phyloP scores from a whole-genome alignment of 2,888 invertebrate species.

The Cabera pusaria region DNA sequence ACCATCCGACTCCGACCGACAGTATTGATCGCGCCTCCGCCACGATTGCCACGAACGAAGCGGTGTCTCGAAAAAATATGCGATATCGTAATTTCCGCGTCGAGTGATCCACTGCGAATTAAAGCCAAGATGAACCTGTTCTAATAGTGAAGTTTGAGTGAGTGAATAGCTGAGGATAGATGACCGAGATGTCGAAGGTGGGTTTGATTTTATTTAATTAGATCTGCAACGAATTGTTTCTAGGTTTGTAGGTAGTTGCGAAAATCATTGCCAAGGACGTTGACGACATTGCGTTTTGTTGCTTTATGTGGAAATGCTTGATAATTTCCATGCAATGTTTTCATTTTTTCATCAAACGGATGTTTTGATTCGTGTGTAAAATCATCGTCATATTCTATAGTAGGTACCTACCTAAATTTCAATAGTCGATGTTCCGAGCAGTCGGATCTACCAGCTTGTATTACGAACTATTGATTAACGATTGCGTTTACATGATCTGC shows the following conservation, averaged over 20 bases:
- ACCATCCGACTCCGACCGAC: slow-evolving; percentile 33
- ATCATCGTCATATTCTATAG: no score
- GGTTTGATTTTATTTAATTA: slow-evolving; percentile 38
- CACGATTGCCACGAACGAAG: no score
- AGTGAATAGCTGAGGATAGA: slow-evolving; percentile 45
- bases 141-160: slow-evolving; percentile 46
- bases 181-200: slow-evolving; percentile 79
- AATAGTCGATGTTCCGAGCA: no score
- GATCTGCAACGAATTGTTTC: slow-evolving; percentile 34
- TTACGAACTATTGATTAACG: no score
- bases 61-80: slow-evolving; percentile 66
- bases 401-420: no score
- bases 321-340: not conserved
- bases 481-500: no score
- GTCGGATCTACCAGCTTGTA: no score
- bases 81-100: slow-evolving; percentile 55
- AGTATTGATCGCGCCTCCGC: slow-evolving; percentile 78
- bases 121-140: slow-evolving; percentile 13
- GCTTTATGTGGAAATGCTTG: slow-evolving; percentile 12
- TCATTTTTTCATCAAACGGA: no score
- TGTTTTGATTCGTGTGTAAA: no score
- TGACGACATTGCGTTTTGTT: slow-evolving; percentile 17
- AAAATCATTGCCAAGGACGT: slow-evolving; percentile 53
- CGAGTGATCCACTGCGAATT: slow-evolving; percentile 46
- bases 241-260: slow-evolving; percentile 56